Conservation (phyloP, 2,888 invertebrate genomes). For the Myopa testacea region DNA sequence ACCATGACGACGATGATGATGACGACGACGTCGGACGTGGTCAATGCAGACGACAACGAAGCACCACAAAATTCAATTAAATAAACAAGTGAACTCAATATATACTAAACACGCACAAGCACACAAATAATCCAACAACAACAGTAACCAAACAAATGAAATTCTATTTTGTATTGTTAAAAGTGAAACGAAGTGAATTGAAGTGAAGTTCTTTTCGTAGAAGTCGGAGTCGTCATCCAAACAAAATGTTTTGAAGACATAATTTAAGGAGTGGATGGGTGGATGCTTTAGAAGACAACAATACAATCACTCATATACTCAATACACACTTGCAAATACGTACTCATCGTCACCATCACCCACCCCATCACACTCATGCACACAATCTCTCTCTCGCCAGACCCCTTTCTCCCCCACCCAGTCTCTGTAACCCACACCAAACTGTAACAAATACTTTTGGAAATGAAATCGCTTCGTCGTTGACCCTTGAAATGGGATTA, state of each 20-base stretch:
- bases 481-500: not conserved
- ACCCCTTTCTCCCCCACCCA: no score
- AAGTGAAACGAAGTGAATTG: not conserved
- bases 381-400: no score
- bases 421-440: no score
- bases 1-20: not conserved
- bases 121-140: conserved; percentile 2
- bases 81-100: conserved; percentile 42
- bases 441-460: no score
- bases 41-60: not conserved
- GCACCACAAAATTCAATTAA: conserved; percentile 55
- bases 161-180: not conserved
- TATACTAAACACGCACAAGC: not conserved
- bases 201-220: not conserved
- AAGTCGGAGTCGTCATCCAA: not conserved
- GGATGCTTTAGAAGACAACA: not conserved
- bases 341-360: no score
- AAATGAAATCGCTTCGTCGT: not conserved
- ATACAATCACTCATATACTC: not conserved
- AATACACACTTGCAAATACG: not conserved
- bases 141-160: not conserved
- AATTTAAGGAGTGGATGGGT: not conserved
- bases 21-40: not conserved
- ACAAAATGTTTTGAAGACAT: not conserved
- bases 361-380: no score